phyloP scores from a whole-genome alignment of 2,113 vertebrate genomes.

The Stomatorhinus ivindoensis region DNA sequence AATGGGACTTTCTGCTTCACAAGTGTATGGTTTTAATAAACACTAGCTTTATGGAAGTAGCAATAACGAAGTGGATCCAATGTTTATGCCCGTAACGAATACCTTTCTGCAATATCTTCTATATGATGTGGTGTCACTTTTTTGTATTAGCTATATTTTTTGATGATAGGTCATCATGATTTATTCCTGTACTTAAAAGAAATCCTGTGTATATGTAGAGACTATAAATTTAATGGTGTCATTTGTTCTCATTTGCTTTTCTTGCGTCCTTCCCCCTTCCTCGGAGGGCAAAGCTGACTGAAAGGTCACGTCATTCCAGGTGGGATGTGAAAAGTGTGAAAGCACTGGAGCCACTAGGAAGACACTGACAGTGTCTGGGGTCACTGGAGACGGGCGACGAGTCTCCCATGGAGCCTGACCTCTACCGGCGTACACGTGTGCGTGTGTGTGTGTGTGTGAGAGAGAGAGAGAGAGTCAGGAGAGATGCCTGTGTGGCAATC shows the following conservation, averaged over 20 bases:
- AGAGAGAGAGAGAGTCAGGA: background rate
- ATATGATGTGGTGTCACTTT: background rate
- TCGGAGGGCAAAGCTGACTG: background rate
- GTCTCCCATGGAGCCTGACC: background rate
- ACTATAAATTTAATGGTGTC: background rate
- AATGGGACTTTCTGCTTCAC: background rate
- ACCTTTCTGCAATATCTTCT: background rate
- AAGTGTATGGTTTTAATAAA: background rate
- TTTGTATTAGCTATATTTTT: conserved; percentile 8
- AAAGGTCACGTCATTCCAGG: background rate
- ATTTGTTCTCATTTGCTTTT: background rate
- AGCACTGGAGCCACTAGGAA: background rate
- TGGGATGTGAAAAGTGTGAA: background rate
- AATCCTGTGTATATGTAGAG: background rate
- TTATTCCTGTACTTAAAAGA: background rate
- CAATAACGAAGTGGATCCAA: background rate
- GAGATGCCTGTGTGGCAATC: background rate
- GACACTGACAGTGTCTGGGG: background rate
- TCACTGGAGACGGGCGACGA: background rate
- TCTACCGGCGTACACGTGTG: background rate
- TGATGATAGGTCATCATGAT: background rate
- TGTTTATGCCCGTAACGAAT: background rate
- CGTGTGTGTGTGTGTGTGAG: background rate
- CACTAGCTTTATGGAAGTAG: background rate
- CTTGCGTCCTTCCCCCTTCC: background rate